phyloP scores from a whole-genome alignment of 2,797 vertebrate genomes.

The Pipistrellus nathusii region DNA sequence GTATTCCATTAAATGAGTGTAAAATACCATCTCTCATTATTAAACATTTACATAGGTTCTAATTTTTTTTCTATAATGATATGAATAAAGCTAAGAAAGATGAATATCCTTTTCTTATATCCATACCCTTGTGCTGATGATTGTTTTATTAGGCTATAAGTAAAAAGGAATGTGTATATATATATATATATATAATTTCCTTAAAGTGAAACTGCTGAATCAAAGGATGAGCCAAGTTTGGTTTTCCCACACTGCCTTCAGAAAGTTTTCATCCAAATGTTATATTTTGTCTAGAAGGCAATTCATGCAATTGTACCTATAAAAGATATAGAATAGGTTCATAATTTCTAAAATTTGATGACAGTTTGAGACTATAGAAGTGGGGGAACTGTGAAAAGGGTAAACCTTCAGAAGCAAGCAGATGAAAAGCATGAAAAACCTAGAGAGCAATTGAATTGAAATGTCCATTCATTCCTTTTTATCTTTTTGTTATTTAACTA shows the following conservation, averaged over 20 bases:
- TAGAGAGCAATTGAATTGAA: conserved; percentile 2
- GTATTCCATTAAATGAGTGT: not conserved
- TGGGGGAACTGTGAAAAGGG: not conserved
- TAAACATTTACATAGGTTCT: not conserved
- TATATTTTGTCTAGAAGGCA: conserved; percentile 22
- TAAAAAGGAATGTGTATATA: too few species aligned
- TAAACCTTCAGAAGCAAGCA: conserved; percentile 53
- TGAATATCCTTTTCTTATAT: not conserved
- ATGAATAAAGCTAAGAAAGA: not conserved
- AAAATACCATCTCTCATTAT: not conserved
- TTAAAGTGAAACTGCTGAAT: not conserved
- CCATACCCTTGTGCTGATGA: not conserved
- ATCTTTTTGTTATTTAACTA: conserved; percentile 30
- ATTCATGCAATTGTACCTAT: conserved; percentile 21
- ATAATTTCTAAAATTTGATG: not conserved
- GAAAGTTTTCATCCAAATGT: conserved; percentile 5
- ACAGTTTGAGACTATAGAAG: not conserved
- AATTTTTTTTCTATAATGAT: not conserved
- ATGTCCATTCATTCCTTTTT: conserved; percentile 4
- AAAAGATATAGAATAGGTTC: not conserved
- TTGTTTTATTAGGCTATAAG: conserved; percentile 7
- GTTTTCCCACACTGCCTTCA: conserved; percentile 22
- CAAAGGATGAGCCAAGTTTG: not conserved
- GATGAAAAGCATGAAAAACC: conserved; percentile 25
- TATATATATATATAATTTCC: not conserved